A percentile compares a stretch with the other conserved stretches of the same genome.
phyloP scores from a whole-genome alignment of 2,113 vertebrate genomes.

The Channa maculata region DNA sequence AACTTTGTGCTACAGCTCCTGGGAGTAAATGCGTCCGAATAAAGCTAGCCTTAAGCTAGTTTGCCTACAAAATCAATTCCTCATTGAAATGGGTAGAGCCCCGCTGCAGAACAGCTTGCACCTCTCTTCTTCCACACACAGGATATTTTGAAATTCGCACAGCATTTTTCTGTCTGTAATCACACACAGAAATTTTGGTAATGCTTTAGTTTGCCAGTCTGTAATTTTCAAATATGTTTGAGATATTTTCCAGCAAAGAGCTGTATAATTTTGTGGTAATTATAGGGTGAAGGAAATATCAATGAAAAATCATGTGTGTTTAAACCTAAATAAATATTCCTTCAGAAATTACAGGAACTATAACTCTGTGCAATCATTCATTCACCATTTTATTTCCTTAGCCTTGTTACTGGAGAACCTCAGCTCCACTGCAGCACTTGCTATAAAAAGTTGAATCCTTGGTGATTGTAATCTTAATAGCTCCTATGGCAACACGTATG shows the following conservation, averaged over 20 bases:
- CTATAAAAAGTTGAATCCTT: no score
- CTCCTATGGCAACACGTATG: no score
- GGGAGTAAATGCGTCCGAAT: slow-evolving; percentile 5
- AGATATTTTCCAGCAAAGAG: not conserved
- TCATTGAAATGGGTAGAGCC: not conserved
- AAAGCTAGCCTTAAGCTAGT: slow-evolving; percentile 7
- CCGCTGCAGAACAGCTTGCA: not conserved
- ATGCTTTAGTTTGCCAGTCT: not conserved
- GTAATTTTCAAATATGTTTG: no score
- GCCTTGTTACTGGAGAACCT: no score
- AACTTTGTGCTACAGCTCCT: slow-evolving; percentile 9
- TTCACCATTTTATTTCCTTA: not conserved
- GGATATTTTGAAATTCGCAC: slow-evolving; percentile 1
- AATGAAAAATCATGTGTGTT: not conserved
- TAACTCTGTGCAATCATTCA: not conserved
- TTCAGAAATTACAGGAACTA: not conserved
- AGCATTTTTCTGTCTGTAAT: not conserved
- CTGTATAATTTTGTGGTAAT: not conserved
- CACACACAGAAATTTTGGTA: not conserved
- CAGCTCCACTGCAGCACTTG: no score
- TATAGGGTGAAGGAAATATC: not conserved
- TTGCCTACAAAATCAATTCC: not conserved
- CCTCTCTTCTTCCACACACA: not conserved
- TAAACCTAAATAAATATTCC: not conserved
- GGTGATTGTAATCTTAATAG: no score